Evolutionary conservation across 1,140 invertebrate species (phyloP), one percentile per base, ranked within the genome.

Genomic region (Zaprionus ghesquierei): DNA sequence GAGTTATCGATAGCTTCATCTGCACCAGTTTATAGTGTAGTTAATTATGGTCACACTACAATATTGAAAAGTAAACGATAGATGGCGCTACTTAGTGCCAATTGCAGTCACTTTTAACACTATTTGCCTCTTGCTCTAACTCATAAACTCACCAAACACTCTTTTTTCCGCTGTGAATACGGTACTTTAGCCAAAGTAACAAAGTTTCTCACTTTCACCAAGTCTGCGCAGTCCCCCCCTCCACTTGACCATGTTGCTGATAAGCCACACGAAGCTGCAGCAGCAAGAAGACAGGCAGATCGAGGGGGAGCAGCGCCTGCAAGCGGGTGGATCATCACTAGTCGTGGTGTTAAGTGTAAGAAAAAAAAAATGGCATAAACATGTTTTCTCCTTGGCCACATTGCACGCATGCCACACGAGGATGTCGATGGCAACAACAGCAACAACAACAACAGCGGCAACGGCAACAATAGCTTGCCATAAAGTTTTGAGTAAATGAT

Each of bases 321-420:
- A 29, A 29, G 56, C 22, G 31, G 50, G 49, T 41, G 59, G 59
- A 15, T 53, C 65, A 51, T 41, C 3, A 20, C 25, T 35, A 33
- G 51, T 13, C n/a, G n/a, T 31, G 41, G 60, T 59, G 46, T 46
- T 75, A 41, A 54, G 61, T 46, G 33, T 61, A 27, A 66, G n/a
- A n/a, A n/a, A n/a, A n/a, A n/a, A n/a, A n/a, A n/a, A 75, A 68
- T 61, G 69, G 49, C 69, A 38, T 61, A 55, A 71, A 72, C 73
- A 75, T 72, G 69, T 75, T 72, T 49, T 18, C 25, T 55, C 38
- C 44, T 56, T 38, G 29, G 33, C 35, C 62, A 56, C 59, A 56
- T 71, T 27, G 72, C 72, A 66, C 64, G 64, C 64, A 66, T 68
- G 65, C 65, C 65, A 60, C 65, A 41, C 54, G 55, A 59, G 63